Evolutionary conservation across 1,140 invertebrate species (phyloP).

Genomic region (Berghia stephanieae): DNA sequence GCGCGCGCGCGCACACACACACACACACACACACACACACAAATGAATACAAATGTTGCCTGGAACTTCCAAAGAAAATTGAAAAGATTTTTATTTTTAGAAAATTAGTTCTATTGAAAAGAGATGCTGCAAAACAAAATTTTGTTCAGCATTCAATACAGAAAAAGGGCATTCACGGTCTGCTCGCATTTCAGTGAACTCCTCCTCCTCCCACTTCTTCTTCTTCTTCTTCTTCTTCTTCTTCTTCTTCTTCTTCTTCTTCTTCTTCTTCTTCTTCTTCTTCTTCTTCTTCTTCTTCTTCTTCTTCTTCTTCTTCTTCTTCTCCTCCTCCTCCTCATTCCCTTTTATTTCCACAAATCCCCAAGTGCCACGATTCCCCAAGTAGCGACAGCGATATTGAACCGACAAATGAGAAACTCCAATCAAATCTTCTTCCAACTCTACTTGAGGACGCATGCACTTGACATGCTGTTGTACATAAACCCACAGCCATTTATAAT

Average conservation of each 20-base stretch:
- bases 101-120: neutral
- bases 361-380: no score
- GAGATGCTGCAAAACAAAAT: neutral
- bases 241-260: neutral
- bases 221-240: constrained; percentile 12
- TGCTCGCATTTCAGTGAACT: neutral
- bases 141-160: neutral
- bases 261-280: no score
- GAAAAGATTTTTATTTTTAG: no score
- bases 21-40: neutral
- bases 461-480: no score
- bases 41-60: neutral
- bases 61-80: neutral
- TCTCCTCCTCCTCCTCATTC: neutral
- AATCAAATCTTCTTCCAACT: neutral
- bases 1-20: neutral
- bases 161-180: neutral
- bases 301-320: neutral
- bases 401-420: neutral
- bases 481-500: no score
- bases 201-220: neutral
- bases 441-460: no score
- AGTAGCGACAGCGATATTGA: neutral
- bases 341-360: neutral
- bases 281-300: no score